Evolutionary conservation across 2,113 vertebrate species (phyloP).

Genomic region (Oostethus manadensis): DNA sequence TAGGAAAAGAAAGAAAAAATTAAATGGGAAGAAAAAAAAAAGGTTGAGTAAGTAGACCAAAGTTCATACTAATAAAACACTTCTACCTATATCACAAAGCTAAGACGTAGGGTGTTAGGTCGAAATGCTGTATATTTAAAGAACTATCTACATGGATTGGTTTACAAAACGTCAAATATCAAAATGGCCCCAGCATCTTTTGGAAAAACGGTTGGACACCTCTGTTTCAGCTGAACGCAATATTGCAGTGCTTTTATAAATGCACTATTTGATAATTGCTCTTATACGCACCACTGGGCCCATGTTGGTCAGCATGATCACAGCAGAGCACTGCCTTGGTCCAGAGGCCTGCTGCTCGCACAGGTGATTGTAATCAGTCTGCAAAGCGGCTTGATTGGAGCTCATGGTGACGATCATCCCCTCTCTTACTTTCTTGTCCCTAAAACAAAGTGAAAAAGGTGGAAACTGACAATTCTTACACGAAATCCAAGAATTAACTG

Average conservation of each 20-base stretch:
- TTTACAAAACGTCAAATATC: background rate
- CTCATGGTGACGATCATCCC: background rate
- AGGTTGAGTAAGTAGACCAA: no score
- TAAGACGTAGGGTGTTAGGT: no score
- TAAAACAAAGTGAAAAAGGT: background rate
- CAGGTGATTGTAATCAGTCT: slow-evolving; percentile 46
- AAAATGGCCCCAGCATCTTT: no score
- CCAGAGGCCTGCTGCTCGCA: background rate
- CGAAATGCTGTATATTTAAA: no score
- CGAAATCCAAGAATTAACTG: no score
- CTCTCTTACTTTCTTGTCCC: background rate
- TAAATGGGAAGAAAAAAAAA: no score
- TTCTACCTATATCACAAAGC: no score
- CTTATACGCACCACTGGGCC: slow-evolving; percentile 48
- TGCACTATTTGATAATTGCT: background rate
- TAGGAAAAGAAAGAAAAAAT: no score
- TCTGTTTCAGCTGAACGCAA: background rate
- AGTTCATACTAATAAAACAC: no score
- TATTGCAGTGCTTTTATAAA: background rate
- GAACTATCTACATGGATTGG: no score
- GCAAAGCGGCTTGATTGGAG: slow-evolving; percentile 4
- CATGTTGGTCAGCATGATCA: slow-evolving; percentile 49
- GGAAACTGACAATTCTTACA: background rate
- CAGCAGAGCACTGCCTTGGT: background rate
- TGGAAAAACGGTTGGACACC: background rate